Percentiles rank a stretch among this genome's conserved stretches.
phyloP scores from a whole-genome alignment of 1,140 invertebrate species.

The Polypedilum vanderplanki region DNA sequence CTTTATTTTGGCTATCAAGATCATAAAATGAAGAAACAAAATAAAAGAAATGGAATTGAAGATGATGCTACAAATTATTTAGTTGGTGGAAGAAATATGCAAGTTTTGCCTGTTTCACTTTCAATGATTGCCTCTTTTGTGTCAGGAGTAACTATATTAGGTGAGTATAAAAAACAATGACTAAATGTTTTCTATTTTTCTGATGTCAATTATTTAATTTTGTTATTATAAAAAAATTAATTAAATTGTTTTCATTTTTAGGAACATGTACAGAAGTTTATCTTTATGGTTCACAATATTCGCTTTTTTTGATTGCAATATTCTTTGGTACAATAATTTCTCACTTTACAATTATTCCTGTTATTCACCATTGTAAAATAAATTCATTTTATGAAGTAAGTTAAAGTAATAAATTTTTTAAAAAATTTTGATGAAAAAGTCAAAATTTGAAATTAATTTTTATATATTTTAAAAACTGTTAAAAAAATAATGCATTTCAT shows the following conservation, averaged over 20 bases:
- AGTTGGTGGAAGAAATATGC: conserved; percentile 76
- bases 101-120: conserved; percentile 67
- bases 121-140: conserved; percentile 69
- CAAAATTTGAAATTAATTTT: conserved; percentile 67
- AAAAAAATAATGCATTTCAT: neutral
- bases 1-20: conserved; percentile 64
- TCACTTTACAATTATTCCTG: conserved; percentile 64
- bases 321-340: conserved; percentile 52
- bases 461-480: too few species aligned
- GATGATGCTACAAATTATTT: conserved; percentile 59
- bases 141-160: conserved; percentile 54
- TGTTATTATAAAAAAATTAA: too few species aligned
- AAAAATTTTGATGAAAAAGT: too few species aligned
- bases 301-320: neutral
- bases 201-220: too few species aligned
- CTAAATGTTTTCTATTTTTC: neutral
- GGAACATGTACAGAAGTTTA: conserved; percentile 24
- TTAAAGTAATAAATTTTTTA: too few species aligned
- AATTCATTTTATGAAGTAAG: conserved; percentile 77
- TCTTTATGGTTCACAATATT: conserved; percentile 25
- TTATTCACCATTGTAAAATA: conserved; percentile 68
- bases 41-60: conserved; percentile 51
- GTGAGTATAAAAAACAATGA: conserved; percentile 33
- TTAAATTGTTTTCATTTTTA: neutral
- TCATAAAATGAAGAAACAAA: conserved; percentile 46